Evolutionary conservation across 2,797 vertebrate species (phyloP), one percentile per base, ranked within the genome.

Genomic region (Telmatherina bonti): DNA sequence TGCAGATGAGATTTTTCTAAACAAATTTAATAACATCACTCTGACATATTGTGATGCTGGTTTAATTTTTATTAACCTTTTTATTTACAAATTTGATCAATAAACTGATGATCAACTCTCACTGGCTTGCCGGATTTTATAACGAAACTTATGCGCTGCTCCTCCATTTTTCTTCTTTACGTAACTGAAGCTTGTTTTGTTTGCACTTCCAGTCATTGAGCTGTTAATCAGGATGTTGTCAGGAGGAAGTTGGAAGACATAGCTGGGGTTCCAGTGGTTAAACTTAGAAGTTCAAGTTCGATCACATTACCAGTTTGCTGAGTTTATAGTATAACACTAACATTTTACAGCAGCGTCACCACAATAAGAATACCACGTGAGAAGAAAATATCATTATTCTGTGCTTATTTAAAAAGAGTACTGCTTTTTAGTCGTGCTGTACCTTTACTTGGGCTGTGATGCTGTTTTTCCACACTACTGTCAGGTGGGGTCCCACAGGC

Each of bases 331-430:
- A 6, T 7, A 16, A 22, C 7, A 22, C 18, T 33, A 31, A 9
- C 27, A 45, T 49, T n/a, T 71, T 3, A 9, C 7, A 29, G 18
- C 53, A 7, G 1, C 13, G 10, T n/a, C 38, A 15, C 36, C 10
- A 24, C 31, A 55, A 16, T 58, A 38, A 33, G 33, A 68, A 33
- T 36, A 2, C 29, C 58, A 10, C n/a, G 49, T 65, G 53, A 49
- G 38, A 18, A 41, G 12, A 41, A 41, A 41, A 41, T 6, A 35
- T 9, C 33, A 35, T 35, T 5, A 38, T 38, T 15, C 12, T 15
- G 13, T 31, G 30, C 30, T 31, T 31, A 31, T 35, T 35, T 35
- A 35, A 35, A 35, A 35, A 35, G 33, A 35, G 15, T 18, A 5
- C 5, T 41, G 15, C 18, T 41, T n/a, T 41, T 41, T 41, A 41